Evolutionary conservation across 2,113 vertebrate genomes (phyloP).

Genomic region (Cyanistes caeruleus): DNA sequence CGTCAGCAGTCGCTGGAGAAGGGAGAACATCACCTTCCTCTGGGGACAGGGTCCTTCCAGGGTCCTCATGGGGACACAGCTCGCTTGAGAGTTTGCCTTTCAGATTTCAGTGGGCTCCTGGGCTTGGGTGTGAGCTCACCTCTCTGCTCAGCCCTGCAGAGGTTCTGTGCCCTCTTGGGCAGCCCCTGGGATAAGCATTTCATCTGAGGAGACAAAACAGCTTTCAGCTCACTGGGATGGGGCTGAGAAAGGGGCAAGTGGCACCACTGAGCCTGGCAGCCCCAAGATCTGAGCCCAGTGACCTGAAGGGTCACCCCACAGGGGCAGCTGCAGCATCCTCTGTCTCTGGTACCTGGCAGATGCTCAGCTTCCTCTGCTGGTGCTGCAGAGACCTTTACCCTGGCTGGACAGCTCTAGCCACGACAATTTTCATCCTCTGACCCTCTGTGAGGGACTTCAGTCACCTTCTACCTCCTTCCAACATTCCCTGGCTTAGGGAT

Average conservation of each 20-base stretch:
- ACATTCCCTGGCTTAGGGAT: accelerated
- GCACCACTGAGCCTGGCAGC: background rate
- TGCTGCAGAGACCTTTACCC: background rate
- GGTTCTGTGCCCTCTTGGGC: background rate
- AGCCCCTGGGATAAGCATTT: background rate
- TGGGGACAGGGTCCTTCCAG: background rate
- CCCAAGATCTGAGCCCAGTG: background rate
- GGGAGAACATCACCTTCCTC: background rate
- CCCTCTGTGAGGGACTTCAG: background rate
- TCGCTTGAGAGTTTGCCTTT: background rate
- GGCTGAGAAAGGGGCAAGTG: background rate
- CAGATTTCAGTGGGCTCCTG: background rate
- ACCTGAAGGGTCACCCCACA: background rate
- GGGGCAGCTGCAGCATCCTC: background rate
- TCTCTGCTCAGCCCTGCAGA: background rate
- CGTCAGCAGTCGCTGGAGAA: background rate
- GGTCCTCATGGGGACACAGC: background rate
- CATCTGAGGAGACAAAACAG: background rate
- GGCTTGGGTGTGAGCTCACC: background rate
- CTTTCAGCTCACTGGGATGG: background rate
- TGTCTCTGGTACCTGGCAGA: background rate
- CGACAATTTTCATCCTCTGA: background rate
- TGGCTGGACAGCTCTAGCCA: background rate
- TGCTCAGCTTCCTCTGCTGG: background rate
- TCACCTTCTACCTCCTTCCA: background rate